phyloP scores from a whole-genome alignment of 2,888 invertebrate species.

The Agrotis segetum region DNA sequence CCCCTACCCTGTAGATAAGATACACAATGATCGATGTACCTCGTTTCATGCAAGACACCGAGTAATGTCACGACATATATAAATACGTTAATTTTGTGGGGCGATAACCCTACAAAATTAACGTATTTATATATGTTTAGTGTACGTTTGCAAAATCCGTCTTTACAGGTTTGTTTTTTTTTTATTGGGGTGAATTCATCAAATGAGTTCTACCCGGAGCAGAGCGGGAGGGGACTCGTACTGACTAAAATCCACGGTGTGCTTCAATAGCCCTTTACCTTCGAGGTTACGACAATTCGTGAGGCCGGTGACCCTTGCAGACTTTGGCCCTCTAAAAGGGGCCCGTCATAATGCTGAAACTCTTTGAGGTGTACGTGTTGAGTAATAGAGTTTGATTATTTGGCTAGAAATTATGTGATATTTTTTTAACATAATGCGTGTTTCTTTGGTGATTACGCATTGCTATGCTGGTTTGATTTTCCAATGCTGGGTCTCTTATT shows the following conservation, averaged over 20 bases:
- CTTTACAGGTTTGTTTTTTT: conserved; percentile 19
- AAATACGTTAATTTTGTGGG: too few relatives aligned
- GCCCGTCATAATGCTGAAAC: too few relatives aligned
- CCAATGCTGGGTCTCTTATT: neutral
- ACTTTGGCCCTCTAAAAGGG: too few relatives aligned
- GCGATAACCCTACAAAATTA: conserved; percentile 40
- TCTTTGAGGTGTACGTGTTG: too few relatives aligned
- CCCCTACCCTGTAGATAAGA: conserved; percentile 43
- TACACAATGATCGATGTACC: conserved; percentile 51
- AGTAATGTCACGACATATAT: conserved; percentile 36
- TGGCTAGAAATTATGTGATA: conserved; percentile 39
- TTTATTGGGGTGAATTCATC: too few relatives aligned
- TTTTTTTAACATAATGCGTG: conserved; percentile 32
- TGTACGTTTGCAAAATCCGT: conserved; percentile 29
- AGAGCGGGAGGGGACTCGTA: too few relatives aligned
- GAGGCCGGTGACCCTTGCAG: too few relatives aligned
- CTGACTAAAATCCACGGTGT: too few relatives aligned
- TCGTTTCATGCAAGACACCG: conserved; percentile 19
- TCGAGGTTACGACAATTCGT: too few relatives aligned
- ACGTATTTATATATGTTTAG: conserved; percentile 46
- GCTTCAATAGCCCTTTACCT: too few relatives aligned
- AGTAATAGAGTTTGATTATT: too few relatives aligned
- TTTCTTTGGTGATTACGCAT: conserved; percentile 20
- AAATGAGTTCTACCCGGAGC: too few relatives aligned
- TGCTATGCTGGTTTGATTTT: conserved; percentile 1